Conservation (phyloP, 53 echinoderm and acorn worm genomes). For the Apostichopus leukothele region DNA sequence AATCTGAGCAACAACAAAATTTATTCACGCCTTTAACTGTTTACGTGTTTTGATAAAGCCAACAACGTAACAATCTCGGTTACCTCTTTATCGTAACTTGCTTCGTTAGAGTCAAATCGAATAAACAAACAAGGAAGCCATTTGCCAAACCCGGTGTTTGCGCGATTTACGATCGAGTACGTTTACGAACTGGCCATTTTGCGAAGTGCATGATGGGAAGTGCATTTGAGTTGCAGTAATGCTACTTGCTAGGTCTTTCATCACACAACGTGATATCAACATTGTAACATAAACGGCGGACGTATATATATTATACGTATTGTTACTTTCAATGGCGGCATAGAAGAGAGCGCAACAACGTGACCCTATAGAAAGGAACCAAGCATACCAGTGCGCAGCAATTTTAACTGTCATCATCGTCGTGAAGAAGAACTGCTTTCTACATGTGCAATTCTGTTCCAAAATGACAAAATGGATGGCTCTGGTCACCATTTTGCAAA, state of each 20-base stretch:
- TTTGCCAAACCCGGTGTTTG: neutral
- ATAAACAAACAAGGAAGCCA: neutral
- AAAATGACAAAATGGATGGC: slow-evolving; percentile 51
- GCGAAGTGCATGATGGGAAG: slow-evolving; percentile 11
- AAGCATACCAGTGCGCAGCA: neutral
- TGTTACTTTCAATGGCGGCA: neutral
- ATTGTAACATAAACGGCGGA: neutral
- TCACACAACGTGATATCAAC: neutral
- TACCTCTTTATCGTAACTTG: too few relatives aligned
- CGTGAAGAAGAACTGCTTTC: slow-evolving; percentile 14
- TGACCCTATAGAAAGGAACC: neutral
- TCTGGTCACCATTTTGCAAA: slow-evolving; percentile 44
- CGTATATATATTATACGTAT: neutral
- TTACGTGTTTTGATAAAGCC: too few relatives aligned
- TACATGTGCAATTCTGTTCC: slow-evolving; percentile 13
- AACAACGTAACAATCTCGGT: too few relatives aligned
- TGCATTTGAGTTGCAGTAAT: neutral
- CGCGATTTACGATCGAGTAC: neutral
- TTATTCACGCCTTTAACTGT: too few relatives aligned
- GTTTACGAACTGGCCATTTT: neutral
- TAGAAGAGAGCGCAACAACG: neutral
- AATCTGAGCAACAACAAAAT: too few relatives aligned
- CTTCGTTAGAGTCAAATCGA: too few relatives aligned
- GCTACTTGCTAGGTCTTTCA: neutral
- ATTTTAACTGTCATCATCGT: neutral